Conservation (phyloP, 2,113 vertebrate species). For the Acrocephalus kingi region DNA sequence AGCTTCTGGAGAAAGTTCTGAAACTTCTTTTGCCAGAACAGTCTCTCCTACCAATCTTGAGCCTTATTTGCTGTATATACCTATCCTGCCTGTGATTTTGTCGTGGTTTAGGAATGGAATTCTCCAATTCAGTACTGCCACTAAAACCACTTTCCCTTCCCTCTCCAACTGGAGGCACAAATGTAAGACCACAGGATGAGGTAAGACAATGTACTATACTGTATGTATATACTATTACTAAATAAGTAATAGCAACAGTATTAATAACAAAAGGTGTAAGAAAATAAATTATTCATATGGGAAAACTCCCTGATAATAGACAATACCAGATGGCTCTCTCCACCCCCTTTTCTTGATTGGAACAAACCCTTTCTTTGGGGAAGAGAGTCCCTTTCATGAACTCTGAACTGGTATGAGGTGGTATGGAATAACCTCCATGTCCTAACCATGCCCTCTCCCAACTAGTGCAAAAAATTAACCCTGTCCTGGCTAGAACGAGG, state of each 20-base stretch:
- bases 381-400: not conserved
- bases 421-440: not conserved
- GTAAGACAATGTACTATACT: not conserved
- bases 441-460: not conserved
- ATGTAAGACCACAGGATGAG: not conserved
- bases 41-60: not conserved
- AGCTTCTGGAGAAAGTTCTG: not conserved
- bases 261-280: not conserved
- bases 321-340: not conserved
- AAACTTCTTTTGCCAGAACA: not conserved
- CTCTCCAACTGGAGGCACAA: not conserved
- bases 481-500: not conserved
- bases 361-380: not conserved
- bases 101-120: not conserved
- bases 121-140: not conserved
- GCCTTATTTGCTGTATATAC: not conserved
- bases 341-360: not conserved
- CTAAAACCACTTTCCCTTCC: not conserved
- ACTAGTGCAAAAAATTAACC: not conserved
- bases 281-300: not conserved
- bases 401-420: not conserved
- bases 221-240: not conserved
- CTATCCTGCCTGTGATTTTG: not conserved
- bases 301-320: not conserved
- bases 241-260: not conserved